phyloP scores from a whole-genome alignment of 2,888 invertebrate genomes.

The Ectemnius cavifrons region DNA sequence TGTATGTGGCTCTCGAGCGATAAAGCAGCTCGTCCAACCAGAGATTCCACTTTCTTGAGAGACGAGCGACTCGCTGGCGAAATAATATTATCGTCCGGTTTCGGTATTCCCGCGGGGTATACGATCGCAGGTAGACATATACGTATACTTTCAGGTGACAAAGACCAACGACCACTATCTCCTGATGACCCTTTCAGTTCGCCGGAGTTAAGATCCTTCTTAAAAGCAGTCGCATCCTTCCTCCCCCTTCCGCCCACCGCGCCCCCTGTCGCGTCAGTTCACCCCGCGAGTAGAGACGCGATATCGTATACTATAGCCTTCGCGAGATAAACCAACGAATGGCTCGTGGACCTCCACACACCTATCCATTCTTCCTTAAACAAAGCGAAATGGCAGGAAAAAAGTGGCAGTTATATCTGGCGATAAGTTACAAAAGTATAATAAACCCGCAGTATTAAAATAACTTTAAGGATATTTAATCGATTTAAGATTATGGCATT shows the following conservation, averaged over 20 bases:
- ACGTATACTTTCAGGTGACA: conserved; percentile 33
- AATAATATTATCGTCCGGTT: conserved; percentile 44
- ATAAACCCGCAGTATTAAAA: too few species aligned
- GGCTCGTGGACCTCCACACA: conserved; percentile 40
- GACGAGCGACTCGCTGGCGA: conserved; percentile 23
- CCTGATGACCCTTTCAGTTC: conserved; percentile 43
- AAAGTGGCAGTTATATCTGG: too few species aligned
- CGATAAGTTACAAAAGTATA: conserved; percentile 15
- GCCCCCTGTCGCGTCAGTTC: neutral
- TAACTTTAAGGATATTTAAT: too few species aligned
- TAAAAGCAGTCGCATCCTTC: conserved; percentile 34
- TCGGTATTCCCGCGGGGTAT: conserved; percentile 26
- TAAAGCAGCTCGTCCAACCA: conserved; percentile 33
- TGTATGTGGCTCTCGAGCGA: conserved; percentile 27
- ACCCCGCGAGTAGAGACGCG: conserved; percentile 24
- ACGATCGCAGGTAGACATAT: conserved; percentile 1
- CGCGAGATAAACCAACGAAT: conserved; percentile 43
- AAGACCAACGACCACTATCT: conserved; percentile 46
- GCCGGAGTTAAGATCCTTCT: conserved; percentile 44
- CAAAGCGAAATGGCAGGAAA: too few species aligned
- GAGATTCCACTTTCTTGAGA: conserved; percentile 46
- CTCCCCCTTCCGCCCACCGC: conserved; percentile 1
- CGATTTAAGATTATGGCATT: too few species aligned
- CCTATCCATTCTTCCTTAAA: conserved; percentile 34
- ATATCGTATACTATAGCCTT: conserved; percentile 31